Evolutionary conservation across 2,888 invertebrate species (phyloP), one percentile per base, ranked within the genome.

Genomic region (Athalia rosae): DNA sequence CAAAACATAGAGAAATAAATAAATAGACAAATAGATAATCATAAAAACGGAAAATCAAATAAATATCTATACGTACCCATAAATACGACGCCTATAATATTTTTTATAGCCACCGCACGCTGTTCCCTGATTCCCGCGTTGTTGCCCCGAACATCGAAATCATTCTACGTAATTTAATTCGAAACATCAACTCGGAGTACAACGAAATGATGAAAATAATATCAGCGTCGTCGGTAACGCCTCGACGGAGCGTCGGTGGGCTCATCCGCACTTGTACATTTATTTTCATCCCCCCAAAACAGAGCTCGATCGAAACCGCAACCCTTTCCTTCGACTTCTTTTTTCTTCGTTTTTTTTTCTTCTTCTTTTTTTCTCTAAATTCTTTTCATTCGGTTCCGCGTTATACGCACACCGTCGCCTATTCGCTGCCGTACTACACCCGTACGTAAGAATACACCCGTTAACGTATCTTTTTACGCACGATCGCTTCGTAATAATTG

Each of bases 401-500:
- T 15, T 61, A 8, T 28, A n/a, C n/a, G 3, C 8, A 28, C 15
- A n/a, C 13, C 28, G 28, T 28, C 28, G 2, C 2, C 28, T 28
- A 28, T 28, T 28, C 28, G 28, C 28, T n/a, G n/a, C n/a, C n/a
- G 58, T 78, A 64, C 79, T 79, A 76, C 78, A 80, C 79, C 76
- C 81, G 81, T 81, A 82, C 83, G 71, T 71, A 58, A n/a, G n/a
- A 58, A 71, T 58, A 58, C 71, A n/a, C n/a, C n/a, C n/a, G n/a
- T n/a, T 86, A 88, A 88, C 87, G 87, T 86, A 88, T 88, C 88
- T 86, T 86, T 83, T 88, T 86, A 88, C 89, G 87, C 85, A 81
- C 87, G 89, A 89, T 89, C 88, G 86, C 86, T 82, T 85, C 86
- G 84, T 84, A 88, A 89, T 89, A 89, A 89, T 89, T 88, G 87